Base-by-base conservation (phyloP, 2,797 vertebrate genomes). In the Cynodonichthys magdalenae region DNA sequence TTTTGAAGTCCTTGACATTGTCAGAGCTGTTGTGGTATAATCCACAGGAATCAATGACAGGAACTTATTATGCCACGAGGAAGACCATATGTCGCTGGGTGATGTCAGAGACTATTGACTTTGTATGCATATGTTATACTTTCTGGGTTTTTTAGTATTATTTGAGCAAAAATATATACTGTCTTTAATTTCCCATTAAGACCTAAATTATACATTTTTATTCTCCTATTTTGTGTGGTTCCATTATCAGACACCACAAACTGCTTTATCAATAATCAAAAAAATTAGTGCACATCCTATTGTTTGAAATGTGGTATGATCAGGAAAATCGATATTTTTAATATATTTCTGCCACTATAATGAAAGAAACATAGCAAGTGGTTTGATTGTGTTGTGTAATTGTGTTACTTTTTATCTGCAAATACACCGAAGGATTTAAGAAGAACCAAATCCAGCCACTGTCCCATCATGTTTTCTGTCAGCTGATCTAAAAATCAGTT, bases 11-110 rank as follows among this genome's bases (percentile, higher is more conserved):
- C 77, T 83, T 85, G 79, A 86, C 77, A 75, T 80, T 75, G 72
- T 59, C 44, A 81, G 70, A 87, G 76, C 79, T 75, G 62, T 58
- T 70, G 51, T 62, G 46, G 74, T 83, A 79, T 89, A 82, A 87
- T 85, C 83, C 77, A 79, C 67, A 71, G 54, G 46, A 59, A 59
- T 47, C 45, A 46, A 48, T 10, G 72, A 78, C 55, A 80, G 60
- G 69, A 24, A 24, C 24, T 2, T 80, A 84, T 83, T 84, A 79
- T 53, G 63, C 51, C 47, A 63, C 0, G 11, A 53, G 66, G 65
- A 67, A 56, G 4, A n/a, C 74, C 80, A 78, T 71, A 79, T 83
- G 81, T 79, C 79, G 46, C 72, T 19, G 59, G 56, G 34, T 62
- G 66, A 55, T 34, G 0, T 73, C 64, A 65, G 15, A 48, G 5